Evolutionary conservation across 2,797 vertebrate species (phyloP).

Genomic region (Pipistrellus pygmaeus): DNA sequence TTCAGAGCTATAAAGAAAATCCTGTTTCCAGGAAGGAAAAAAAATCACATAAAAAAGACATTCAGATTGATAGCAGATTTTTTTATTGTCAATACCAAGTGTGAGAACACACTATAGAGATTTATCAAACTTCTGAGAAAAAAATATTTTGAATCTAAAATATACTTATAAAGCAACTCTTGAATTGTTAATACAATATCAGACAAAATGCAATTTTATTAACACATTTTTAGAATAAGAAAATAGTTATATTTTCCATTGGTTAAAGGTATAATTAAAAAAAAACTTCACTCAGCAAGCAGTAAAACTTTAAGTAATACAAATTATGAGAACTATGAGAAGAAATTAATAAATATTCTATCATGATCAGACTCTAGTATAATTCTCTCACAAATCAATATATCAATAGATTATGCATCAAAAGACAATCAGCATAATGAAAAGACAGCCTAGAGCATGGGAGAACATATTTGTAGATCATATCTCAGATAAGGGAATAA

Average conservation of each 20-base stretch:
- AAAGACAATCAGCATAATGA: background rate
- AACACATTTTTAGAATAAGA: background rate
- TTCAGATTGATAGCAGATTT: background rate
- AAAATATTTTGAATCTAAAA: background rate
- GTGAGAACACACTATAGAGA: background rate
- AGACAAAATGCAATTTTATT: slow-evolving; percentile 2
- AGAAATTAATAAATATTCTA: slow-evolving; percentile 11
- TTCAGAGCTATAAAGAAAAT: background rate
- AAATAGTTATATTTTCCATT: slow-evolving; percentile 28
- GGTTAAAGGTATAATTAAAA: background rate
- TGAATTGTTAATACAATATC: background rate
- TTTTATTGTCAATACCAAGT: background rate
- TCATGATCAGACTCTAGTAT: background rate
- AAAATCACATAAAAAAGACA: slow-evolving; percentile 8
- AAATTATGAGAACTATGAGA: background rate
- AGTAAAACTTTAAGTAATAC: slow-evolving; percentile 43
- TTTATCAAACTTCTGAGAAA: slow-evolving; percentile 40
- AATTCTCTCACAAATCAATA: slow-evolving; percentile 30
- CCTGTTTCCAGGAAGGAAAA: background rate
- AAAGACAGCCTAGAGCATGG: background rate
- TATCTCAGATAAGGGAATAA: background rate
- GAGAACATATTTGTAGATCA: background rate
- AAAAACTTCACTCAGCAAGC: background rate
- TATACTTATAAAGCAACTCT: slow-evolving; percentile 18
- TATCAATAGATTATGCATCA: background rate